phyloP scores from a whole-genome alignment of 2,888 invertebrate genomes.

The Sylvicola cinctus region DNA sequence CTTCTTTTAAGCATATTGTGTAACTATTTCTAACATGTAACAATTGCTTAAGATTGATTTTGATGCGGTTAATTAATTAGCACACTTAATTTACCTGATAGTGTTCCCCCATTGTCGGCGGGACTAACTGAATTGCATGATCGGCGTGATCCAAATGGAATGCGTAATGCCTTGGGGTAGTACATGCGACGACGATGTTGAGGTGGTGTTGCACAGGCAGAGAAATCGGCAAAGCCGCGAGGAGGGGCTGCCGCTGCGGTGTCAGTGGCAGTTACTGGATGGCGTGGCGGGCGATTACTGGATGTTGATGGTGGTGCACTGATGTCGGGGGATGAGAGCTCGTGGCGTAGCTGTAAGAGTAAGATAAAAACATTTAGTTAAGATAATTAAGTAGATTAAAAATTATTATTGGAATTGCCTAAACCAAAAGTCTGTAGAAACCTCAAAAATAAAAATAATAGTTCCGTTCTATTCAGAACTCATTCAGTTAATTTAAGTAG shows the following conservation, averaged over 20 bases:
- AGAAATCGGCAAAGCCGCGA: conserved; percentile 25
- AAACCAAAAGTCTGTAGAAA: too few species aligned
- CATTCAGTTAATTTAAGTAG: too few species aligned
- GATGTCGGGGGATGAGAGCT: conserved; percentile 21
- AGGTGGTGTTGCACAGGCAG: conserved; percentile 63
- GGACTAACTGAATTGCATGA: conserved; percentile 7
- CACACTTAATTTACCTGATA: conserved; percentile 37
- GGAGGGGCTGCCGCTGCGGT: conserved; percentile 4
- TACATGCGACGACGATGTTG: conserved; percentile 60
- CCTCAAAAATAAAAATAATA: too few species aligned
- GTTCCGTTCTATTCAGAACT: too few species aligned
- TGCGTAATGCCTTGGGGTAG: conserved; percentile 58
- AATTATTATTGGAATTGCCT: not conserved
- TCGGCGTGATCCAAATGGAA: conserved; percentile 40
- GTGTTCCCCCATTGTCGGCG: conserved; percentile 40
- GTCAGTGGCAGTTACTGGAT: conserved; percentile 5
- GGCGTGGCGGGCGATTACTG: conserved; percentile 15
- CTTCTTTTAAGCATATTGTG: too few species aligned
- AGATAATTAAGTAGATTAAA: not conserved
- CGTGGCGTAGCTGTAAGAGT: conserved; percentile 17
- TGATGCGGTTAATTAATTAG: too few species aligned
- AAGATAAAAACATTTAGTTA: conserved; percentile 1
- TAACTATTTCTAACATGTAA: too few species aligned
- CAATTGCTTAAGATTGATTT: too few species aligned
- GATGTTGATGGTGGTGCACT: conserved; percentile 15